phyloP scores from a whole-genome alignment of 1,140 invertebrate species.

The Solenopsis invicta region DNA sequence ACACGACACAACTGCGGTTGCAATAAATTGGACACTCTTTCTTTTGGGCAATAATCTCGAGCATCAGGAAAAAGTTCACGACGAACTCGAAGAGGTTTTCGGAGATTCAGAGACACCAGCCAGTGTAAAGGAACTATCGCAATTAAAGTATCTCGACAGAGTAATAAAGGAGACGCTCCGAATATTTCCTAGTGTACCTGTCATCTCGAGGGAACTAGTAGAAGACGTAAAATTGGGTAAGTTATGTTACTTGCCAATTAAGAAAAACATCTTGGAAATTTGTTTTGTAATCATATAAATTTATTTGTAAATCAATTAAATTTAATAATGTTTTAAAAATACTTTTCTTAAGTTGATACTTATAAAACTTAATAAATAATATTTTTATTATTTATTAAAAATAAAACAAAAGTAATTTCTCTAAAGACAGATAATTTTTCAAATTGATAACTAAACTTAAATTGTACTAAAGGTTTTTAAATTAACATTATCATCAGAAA shows the following conservation, averaged over 20 bases:
- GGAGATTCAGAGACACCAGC: constrained; percentile 79
- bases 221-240: constrained; percentile 84
- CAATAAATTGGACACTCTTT: constrained; percentile 87
- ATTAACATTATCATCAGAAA: background rate
- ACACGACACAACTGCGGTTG: constrained; percentile 90
- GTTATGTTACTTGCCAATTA: background rate
- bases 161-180: constrained; percentile 89
- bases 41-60: constrained; percentile 81
- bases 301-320: too few species aligned
- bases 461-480: too few species aligned
- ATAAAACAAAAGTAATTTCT: background rate
- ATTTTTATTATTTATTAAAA: background rate
- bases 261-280: background rate
- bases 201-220: constrained; percentile 85
- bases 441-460: too few species aligned
- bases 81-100: constrained; percentile 89
- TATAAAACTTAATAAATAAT: too few species aligned
- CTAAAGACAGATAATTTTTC: background rate
- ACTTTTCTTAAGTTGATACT: too few species aligned
- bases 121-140: constrained; percentile 85
- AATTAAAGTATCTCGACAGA: constrained; percentile 89
- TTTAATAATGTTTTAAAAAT: too few species aligned
- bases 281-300: background rate
- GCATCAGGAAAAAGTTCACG: constrained; percentile 88
- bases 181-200: constrained; percentile 90